phyloP scores from a whole-genome alignment of 2,797 vertebrate species.

The Lerista edwardsae region DNA sequence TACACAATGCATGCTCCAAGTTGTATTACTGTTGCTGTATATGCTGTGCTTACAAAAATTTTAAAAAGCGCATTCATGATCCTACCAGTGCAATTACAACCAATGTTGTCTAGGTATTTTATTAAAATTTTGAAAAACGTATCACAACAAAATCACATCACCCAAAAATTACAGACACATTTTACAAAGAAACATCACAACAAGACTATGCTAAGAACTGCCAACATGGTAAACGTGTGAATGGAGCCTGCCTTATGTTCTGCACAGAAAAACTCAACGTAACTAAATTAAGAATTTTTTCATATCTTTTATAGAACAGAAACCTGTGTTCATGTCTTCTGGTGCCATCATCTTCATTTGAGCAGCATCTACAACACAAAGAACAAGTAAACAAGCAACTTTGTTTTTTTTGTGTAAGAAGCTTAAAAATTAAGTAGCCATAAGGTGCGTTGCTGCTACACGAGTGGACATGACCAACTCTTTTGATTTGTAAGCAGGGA shows the following conservation, averaged over 20 bases:
- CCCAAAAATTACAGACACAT: conserved; percentile 45
- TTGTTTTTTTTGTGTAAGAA: conserved; percentile 76
- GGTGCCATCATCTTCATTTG: conserved; percentile 85
- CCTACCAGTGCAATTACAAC: not conserved
- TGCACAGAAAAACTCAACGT: conserved; percentile 74
- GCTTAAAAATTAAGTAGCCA: conserved; percentile 76
- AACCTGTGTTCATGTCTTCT: conserved; percentile 90
- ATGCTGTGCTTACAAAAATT: not conserved
- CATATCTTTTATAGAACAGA: conserved; percentile 84
- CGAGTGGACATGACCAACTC: conserved; percentile 68
- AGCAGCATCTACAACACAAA: conserved; percentile 92
- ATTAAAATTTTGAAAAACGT: conserved; percentile 7
- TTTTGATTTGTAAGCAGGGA: conserved; percentile 57
- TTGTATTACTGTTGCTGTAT: not conserved
- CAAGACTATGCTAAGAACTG: conserved; percentile 53
- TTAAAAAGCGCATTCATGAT: not conserved
- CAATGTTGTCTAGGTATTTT: not conserved
- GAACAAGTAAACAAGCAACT: conserved; percentile 91
- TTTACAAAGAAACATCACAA: conserved; percentile 54
- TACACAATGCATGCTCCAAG: not conserved
- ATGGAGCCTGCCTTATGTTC: conserved; percentile 68
- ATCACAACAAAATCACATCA: conserved; percentile 41
- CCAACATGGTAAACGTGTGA: conserved; percentile 53
- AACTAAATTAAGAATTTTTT: conserved; percentile 69
- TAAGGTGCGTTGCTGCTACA: conserved; percentile 78